Conservation (phyloP, 2,888 invertebrate genomes). For the Epinotia nisella region DNA sequence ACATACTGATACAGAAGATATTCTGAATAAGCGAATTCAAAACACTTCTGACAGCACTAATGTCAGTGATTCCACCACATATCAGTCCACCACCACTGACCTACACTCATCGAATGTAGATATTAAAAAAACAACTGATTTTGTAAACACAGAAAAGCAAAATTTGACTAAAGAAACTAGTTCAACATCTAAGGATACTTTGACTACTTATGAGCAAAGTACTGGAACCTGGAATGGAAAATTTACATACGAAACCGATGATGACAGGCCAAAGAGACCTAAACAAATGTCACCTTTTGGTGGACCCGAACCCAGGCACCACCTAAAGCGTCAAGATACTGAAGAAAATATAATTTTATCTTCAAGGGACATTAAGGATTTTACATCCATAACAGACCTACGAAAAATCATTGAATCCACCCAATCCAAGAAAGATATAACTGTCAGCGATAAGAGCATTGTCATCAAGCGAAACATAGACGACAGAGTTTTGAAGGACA, state of each 20-base stretch:
- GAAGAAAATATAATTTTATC: slow-evolving; percentile 80
- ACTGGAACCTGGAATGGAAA: slow-evolving; percentile 85
- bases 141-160: slow-evolving; percentile 77
- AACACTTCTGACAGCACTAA: slow-evolving; percentile 60
- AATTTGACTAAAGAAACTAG: slow-evolving; percentile 76
- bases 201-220: slow-evolving; percentile 77
- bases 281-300: slow-evolving; percentile 78
- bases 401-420: slow-evolving; percentile 78
- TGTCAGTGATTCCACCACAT: slow-evolving; percentile 56
- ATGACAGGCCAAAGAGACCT: slow-evolving; percentile 73
- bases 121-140: slow-evolving; percentile 68
- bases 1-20: slow-evolving; percentile 62
- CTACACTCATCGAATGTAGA: slow-evolving; percentile 59
- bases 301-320: slow-evolving; percentile 74
- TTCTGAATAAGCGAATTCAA: slow-evolving; percentile 61
- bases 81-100: slow-evolving; percentile 61
- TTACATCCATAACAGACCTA: slow-evolving; percentile 78
- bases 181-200: slow-evolving; percentile 71
- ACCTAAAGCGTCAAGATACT: slow-evolving; percentile 78
- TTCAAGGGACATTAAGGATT: slow-evolving; percentile 79
- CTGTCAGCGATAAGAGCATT: slow-evolving; percentile 78
- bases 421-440: slow-evolving; percentile 74
- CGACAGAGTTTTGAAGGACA: slow-evolving; percentile 76
- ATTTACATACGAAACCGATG: slow-evolving; percentile 81
- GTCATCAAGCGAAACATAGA: slow-evolving; percentile 79